Evolutionary conservation across 2,113 vertebrate genomes (phyloP), one percentile per base, ranked within the genome.

Genomic region (Lampris megalopsis): DNA sequence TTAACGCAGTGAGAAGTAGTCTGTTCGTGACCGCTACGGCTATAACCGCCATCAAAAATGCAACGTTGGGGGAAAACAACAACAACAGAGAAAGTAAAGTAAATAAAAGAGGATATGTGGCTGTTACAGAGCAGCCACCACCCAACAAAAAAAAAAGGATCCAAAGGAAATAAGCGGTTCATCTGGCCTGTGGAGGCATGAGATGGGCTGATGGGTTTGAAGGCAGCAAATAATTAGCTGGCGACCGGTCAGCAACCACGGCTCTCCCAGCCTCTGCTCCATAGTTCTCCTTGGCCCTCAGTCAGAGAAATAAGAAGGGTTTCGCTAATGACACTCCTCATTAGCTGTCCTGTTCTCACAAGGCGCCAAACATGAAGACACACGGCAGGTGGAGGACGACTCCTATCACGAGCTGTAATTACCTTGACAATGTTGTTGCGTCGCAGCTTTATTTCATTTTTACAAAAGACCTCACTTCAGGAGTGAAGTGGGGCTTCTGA

Each of bases 261-360:
- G 71, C 70, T 84, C 73, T 77, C 24, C 72, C 72, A 65, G 63
- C 63, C 60, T 72, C 62, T 52, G 64, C 82, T 71, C 68, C 67
- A 73, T 64, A 86, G 71, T 72, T 71, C 77, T 72, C 80, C 62
- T 60, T 63, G 71, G 73, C 75, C 7, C 41, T 73, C 62, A 67
- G 65, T 81, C 8, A 0, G 7, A 45, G 11, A 43, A 68, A 59
- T 43, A 49, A 77, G 80, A 77, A 47, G 13, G 75, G 77, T 63
- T 24, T 24, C 1, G 52, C 65, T 83, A 82, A 89, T 83, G 45
- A 71, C 45, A 0, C 56, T 81, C 74, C 52, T 41, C 80, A 91
- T 88, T 88, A 83, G 73, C 56, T 1, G 4, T n/a, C 5, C 40
- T 57, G 64, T 70, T 69, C 77, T 56, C 75, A 71, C 73, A 70